Base-by-base conservation (phyloP, 2,797 vertebrate genomes). In the Chaetodon trifasciatus region DNA sequence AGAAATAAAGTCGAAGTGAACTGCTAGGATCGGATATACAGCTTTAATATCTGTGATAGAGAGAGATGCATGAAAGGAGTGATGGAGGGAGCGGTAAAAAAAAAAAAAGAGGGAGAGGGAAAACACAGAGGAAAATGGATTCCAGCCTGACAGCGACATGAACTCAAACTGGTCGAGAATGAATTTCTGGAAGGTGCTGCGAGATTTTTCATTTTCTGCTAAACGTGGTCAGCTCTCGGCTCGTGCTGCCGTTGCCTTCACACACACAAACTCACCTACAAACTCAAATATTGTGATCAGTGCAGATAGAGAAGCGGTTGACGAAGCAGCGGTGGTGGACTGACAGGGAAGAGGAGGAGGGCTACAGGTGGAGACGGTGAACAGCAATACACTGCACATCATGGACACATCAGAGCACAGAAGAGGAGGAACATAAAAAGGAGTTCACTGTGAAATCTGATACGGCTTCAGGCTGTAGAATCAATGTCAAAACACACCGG, bases 231-330 rank as follows among this genome's bases (percentile, higher is more conserved):
- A 79, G 52, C 49, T 76, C 66, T 52, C 53, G 47, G 28, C 50
- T 76, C 74, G 74, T 19, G 40, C 35, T 67, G 71, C 11, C 42
- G 52, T 66, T 68, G 28, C 5, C 50, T 57, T 13, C 46, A 23
- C 49, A 46, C n/a, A 17, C 55, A 68, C 52, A 63, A 21, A 28
- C 67, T 61, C 55, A 74, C 75, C 66, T 78, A 60, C 37, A 80
- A 83, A 50, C 32, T 66, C 37, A 42, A 32, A 28, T 19, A 46
- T 21, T 32, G 46, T 86, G 86, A 91, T 76, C 49, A 78, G 87
- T 79, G 64, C 32, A 42, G 61, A 58, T 28, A 56, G 37, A 68
- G 56, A 71, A 74, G n/a, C 67, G 63, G 82, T 83, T 83, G 16
- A 86, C 66, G 69, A 64, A 68, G 76, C 53, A 71, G n/a, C 19